A percentile compares a stretch with the other conserved stretches of the same genome.
These are phyloP conservation scores for Melanotaenia trifasciata DNA, from an alignment of 2,797 vertebrate species.

Conservation along the genomic window DNA sequence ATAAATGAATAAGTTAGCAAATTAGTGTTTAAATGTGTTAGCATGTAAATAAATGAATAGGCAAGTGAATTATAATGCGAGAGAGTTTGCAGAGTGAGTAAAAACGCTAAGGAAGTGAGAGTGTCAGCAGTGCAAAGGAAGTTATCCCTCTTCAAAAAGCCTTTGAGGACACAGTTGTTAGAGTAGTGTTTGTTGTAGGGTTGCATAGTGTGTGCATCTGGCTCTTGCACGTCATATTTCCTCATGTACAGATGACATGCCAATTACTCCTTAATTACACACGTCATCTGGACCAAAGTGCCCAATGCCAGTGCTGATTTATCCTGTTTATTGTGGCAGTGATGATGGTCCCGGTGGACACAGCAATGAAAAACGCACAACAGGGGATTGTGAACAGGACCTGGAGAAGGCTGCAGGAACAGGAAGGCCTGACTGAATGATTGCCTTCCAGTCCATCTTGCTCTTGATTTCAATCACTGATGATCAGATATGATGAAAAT, in stretches of 20 bases:
- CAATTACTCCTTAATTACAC: constrained; percentile 88
- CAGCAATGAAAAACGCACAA: constrained; percentile 58
- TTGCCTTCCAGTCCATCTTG: constrained; percentile 28
- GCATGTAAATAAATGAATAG: constrained; percentile 82
- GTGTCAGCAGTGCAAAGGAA: constrained; percentile 63
- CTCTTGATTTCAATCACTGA: constrained; percentile 42
- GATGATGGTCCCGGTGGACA: constrained; percentile 79
- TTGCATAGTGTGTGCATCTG: constrained; percentile 65
- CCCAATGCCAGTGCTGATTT: constrained; percentile 83
- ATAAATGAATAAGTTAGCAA: constrained; percentile 83
- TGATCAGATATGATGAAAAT: constrained; percentile 45
- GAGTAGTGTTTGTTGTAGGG: constrained; percentile 45
- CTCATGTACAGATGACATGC: constrained; percentile 87
- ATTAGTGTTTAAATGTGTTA: constrained; percentile 83
- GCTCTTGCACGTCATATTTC: constrained; percentile 80
- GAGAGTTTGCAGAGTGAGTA: constrained; percentile 53
- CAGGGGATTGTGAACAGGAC: constrained; percentile 53
- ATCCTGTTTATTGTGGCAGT: constrained; percentile 84
- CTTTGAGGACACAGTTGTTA: constrained; percentile 62
- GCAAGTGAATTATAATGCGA: constrained; percentile 64
- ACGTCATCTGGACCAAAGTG: constrained; percentile 87
- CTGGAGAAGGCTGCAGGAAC: constrained; percentile 35
- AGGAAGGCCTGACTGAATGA: constrained; percentile 35
- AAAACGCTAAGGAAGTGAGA: constrained; percentile 60
- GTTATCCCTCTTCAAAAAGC: constrained; percentile 55